Conservation (phyloP, 2,797 vertebrate genomes). For the Silurus aristotelis region DNA sequence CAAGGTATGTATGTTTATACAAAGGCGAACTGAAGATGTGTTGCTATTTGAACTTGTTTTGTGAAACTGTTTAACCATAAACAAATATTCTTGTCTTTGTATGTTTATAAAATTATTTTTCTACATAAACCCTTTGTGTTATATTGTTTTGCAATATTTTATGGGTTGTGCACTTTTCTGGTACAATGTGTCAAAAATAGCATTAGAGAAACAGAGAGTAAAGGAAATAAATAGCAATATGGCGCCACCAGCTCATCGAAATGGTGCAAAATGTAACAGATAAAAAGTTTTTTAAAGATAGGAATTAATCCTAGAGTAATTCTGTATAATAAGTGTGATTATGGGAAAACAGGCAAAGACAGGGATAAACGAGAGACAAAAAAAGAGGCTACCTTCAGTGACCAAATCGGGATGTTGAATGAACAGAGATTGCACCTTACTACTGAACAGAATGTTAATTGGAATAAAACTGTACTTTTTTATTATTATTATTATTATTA, state of each 20-base stretch:
- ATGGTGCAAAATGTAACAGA: not conserved
- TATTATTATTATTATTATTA: not conserved
- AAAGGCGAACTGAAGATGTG: constrained; percentile 9
- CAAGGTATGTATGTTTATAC: not conserved
- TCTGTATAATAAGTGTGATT: not conserved
- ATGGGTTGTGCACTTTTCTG: not conserved
- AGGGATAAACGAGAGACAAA: not conserved
- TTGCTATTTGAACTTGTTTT: constrained; percentile 28
- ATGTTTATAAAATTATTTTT: constrained; percentile 50
- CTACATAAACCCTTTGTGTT: constrained; percentile 36
- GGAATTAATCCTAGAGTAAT: constrained; percentile 2
- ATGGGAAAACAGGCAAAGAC: not conserved
- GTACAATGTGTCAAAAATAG: not conserved
- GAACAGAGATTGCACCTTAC: not conserved
- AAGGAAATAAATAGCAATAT: constrained; percentile 11
- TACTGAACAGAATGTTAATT: not conserved
- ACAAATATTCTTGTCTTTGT: constrained; percentile 1
- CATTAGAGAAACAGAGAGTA: not conserved
- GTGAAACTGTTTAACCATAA: constrained; percentile 19
- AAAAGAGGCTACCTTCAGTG: not conserved
- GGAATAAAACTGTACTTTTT: not conserved
- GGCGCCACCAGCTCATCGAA: not conserved
- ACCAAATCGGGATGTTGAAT: not conserved
- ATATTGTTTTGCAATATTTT: constrained; percentile 3
- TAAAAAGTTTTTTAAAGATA: not conserved